These are phyloP conservation scores for Drosophila saltans DNA, from an alignment of 1,140 invertebrate species.

Conservation along the genomic window DNA sequence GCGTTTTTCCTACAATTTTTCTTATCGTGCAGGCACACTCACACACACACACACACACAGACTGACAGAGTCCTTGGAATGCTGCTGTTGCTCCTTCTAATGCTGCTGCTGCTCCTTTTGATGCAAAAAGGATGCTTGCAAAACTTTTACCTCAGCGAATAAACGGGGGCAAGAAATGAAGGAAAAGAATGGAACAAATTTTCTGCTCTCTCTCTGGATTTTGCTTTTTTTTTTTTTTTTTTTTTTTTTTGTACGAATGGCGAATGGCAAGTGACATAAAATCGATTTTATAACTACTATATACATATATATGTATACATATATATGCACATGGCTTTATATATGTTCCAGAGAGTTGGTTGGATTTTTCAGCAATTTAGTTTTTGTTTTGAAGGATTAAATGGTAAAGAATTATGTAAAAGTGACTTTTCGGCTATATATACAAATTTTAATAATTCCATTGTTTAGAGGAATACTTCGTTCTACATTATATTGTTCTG, in stretches of 20 bases:
- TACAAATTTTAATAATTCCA: too few relatives aligned
- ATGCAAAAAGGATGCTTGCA: slow-evolving; percentile 21
- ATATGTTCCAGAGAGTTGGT: too few relatives aligned
- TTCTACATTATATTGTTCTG: too few relatives aligned
- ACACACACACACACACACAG: background rate
- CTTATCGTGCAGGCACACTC: slow-evolving; percentile 68
- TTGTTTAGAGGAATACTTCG: too few relatives aligned
- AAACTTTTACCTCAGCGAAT: slow-evolving; percentile 68
- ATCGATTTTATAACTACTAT: slow-evolving; percentile 61
- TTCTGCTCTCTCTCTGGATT: slow-evolving; percentile 22
- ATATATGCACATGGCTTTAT: too few relatives aligned
- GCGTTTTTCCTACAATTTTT: slow-evolving; percentile 23
- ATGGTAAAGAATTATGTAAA: too few relatives aligned
- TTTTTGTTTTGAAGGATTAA: too few relatives aligned
- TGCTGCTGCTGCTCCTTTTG: background rate
- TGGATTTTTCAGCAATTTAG: too few relatives aligned
- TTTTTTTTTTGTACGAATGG: slow-evolving; percentile 33
- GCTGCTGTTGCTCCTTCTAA: slow-evolving; percentile 21
- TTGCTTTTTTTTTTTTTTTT: background rate
- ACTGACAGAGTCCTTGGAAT: slow-evolving; percentile 16
- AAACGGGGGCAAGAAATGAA: slow-evolving; percentile 2
- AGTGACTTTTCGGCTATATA: too few relatives aligned
- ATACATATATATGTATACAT: background rate
- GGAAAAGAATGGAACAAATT: slow-evolving; percentile 37
- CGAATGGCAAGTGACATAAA: slow-evolving; percentile 71